A percentile compares a stretch with the other conserved stretches of the same genome.
phyloP scores from a whole-genome alignment of 2,797 vertebrate genomes.

The Pantherophis vulpinus region DNA sequence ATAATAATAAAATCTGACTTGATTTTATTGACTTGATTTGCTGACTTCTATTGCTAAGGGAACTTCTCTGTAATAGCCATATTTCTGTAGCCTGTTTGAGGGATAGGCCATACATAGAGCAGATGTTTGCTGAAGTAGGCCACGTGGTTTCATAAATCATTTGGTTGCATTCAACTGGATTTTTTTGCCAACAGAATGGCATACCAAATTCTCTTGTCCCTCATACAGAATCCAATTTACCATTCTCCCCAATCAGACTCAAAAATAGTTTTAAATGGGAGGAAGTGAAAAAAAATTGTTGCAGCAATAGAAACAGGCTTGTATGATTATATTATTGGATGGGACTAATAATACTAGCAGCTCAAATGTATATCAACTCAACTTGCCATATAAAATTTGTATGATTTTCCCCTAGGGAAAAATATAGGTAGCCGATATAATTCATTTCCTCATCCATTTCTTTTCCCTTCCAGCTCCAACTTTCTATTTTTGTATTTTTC shows the following conservation, averaged over 20 bases:
- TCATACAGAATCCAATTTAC: neutral
- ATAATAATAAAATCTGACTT: conserved; percentile 21
- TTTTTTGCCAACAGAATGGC: neutral
- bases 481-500: neutral
- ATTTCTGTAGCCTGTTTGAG: neutral
- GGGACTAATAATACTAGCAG: neutral
- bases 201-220: neutral
- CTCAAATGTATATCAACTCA: neutral
- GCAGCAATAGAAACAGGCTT: neutral
- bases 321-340: neutral
- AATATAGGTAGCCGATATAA: neutral
- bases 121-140: neutral
- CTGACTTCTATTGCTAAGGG: conserved; percentile 21
- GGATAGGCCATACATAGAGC: neutral
- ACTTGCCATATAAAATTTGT: neutral
- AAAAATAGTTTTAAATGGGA: neutral
- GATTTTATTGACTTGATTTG: conserved; percentile 1
- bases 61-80: neutral
- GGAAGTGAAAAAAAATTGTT: neutral
- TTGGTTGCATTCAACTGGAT: neutral
- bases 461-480: neutral
- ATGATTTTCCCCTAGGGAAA: neutral
- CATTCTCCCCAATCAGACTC: neutral
- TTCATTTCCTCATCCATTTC: neutral
- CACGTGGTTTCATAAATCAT: neutral